phyloP scores from a whole-genome alignment of 2,113 vertebrate species.

The Rhagologus leucostigma region DNA sequence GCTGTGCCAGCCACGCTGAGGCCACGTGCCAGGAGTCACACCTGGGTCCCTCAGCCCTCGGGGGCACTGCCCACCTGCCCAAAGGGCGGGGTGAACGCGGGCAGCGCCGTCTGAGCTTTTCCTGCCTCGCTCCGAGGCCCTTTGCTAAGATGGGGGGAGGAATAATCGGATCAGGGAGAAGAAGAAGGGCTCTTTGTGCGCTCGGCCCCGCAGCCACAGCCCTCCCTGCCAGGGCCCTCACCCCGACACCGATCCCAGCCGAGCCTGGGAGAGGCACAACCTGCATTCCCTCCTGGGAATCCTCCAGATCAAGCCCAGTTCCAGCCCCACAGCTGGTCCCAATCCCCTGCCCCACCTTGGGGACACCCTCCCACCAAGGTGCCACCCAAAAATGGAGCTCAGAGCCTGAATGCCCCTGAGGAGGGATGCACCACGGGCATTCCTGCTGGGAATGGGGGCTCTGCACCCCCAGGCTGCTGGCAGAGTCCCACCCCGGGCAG shows the following conservation, averaged over 20 bases:
- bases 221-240: background rate
- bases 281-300: background rate
- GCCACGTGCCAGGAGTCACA: background rate
- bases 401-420: accelerated
- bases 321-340: background rate
- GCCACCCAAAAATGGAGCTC: accelerated
- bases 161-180: background rate
- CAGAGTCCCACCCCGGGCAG: background rate
- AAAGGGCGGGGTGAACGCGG: background rate
- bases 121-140: background rate
- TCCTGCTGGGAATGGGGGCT: background rate
- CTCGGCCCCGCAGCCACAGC: background rate
- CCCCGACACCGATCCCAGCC: background rate
- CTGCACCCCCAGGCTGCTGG: background rate
- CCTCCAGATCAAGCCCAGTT: accelerated
- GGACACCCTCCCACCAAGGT: background rate
- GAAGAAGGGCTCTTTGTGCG: conserved; percentile 1
- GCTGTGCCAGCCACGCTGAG: background rate
- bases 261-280: background rate
- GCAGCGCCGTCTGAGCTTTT: background rate
- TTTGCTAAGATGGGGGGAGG: background rate
- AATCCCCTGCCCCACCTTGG: accelerated
- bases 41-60: accelerated
- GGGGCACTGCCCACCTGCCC: background rate
- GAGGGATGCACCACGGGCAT: accelerated